Conservation (phyloP, 2,113 vertebrate species). For the Xiphophorus maculatus region DNA sequence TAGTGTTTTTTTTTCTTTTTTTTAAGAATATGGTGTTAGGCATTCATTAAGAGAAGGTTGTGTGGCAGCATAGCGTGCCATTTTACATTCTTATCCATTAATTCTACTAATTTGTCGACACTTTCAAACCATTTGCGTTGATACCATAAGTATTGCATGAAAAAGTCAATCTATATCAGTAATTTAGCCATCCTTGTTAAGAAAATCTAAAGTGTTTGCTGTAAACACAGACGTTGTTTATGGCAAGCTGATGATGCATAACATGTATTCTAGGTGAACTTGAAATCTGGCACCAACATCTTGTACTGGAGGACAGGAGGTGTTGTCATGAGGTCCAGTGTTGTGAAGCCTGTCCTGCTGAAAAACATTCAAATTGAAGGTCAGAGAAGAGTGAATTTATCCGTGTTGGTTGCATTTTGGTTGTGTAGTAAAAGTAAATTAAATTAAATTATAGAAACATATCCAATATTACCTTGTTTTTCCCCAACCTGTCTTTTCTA, state of each 20-base stretch:
- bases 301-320: conserved; percentile 97
- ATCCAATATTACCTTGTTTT: background rate
- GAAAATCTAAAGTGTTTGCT: background rate
- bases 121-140: no score
- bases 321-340: conserved; percentile 89
- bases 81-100: background rate
- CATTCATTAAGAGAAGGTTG: background rate
- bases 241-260: background rate
- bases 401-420: background rate
- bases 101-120: no score
- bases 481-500: background rate
- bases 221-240: background rate
- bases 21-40: background rate
- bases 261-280: conserved; percentile 82
- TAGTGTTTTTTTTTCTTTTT: background rate
- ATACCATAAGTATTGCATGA: background rate
- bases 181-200: background rate
- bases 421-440: background rate
- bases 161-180: background rate
- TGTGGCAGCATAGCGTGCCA: background rate
- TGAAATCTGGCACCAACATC: conserved; percentile 95
- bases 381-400: conserved; percentile 51
- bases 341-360: conserved; percentile 91
- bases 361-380: conserved; percentile 97
- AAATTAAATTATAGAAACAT: background rate